Evolutionary conservation across 2,888 invertebrate genomes (phyloP), one percentile per base, ranked within the genome.

Genomic region (Heliconius ethilla): DNA sequence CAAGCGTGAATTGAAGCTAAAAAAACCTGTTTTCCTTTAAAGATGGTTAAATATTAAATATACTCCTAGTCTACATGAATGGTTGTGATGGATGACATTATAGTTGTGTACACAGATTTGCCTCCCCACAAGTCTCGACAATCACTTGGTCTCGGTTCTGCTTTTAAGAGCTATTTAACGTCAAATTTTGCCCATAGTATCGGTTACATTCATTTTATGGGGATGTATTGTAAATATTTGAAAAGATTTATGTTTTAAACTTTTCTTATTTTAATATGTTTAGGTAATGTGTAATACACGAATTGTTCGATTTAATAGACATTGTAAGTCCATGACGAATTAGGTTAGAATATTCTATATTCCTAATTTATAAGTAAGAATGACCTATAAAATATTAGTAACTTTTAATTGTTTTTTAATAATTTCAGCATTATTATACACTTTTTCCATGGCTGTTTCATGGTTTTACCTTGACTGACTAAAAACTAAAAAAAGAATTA

Each of bases 121-220:
- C 92, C 88, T 90, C 89, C 87, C 82, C 81, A 82, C 85, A 88
- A 33, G 33, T 33, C 33, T 33, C 33, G 33, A 90, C 91, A 92
- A 90, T 92, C 92, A 91, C 92, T 91, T 89, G 89, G 88, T 89
- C 88, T 86, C 85, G 85, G 84, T 88, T 87, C 84, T 85, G 90
- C 91, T 91, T 90, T 91, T 89, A 91, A 91, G 91, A 89, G 91
- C 90, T 89, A 88, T 77, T 79, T 86, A 88, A 83, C 91, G 89
- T 86, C 78, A 89, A 91, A 92, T 91, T 90, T 85, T 79, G 86
- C 83, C 83, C 82, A 82, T 80, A 81, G 85, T 89, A 84, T 91
- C 85, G 73, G 82, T 88, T 91, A 86, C 89, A 84, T 81, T 69
- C 45, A 45, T 66, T 72, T 65, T 74, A 69, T 67, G 72, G 29